These are phyloP conservation scores for Ranitomeya imitator DNA, from an alignment of 2,113 vertebrate genomes.

Conservation along the genomic window DNA sequence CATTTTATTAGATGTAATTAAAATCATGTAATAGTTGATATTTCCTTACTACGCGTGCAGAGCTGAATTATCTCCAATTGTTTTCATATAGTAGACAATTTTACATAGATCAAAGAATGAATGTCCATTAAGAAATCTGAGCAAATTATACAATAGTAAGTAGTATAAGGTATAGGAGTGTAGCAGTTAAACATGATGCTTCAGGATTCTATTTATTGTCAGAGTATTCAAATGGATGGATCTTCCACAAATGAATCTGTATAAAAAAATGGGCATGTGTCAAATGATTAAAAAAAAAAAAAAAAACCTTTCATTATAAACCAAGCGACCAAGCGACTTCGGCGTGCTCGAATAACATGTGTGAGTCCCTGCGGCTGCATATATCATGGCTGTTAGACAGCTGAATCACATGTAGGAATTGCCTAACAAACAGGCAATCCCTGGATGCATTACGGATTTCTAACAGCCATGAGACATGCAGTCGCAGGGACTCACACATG, in stretches of 20 bases:
- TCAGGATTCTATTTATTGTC: neutral
- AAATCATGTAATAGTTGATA: slow-evolving; percentile 17
- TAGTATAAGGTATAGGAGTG: neutral
- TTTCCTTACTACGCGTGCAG: neutral
- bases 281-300: too few species aligned
- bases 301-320: too few species aligned
- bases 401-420: too few species aligned
- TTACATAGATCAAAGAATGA: neutral
- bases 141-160: neutral
- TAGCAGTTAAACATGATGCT: neutral
- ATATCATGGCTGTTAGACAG: too few species aligned
- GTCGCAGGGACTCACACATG: too few species aligned
- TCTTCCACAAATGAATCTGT: neutral
- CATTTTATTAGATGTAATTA: slow-evolving; percentile 49
- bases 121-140: slow-evolving; percentile 17
- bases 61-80: slow-evolving; percentile 29
- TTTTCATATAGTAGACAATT: neutral
- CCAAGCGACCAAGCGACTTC: too few species aligned
- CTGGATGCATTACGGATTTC: too few species aligned
- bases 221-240: neutral
- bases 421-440: too few species aligned
- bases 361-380: too few species aligned
- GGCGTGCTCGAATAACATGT: too few species aligned
- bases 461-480: too few species aligned
- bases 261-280: too few species aligned